Percentiles rank a stretch among this genome's conserved stretches.
phyloP scores from a whole-genome alignment of 2,888 invertebrate species.

The Tenthredo scrophulariae region DNA sequence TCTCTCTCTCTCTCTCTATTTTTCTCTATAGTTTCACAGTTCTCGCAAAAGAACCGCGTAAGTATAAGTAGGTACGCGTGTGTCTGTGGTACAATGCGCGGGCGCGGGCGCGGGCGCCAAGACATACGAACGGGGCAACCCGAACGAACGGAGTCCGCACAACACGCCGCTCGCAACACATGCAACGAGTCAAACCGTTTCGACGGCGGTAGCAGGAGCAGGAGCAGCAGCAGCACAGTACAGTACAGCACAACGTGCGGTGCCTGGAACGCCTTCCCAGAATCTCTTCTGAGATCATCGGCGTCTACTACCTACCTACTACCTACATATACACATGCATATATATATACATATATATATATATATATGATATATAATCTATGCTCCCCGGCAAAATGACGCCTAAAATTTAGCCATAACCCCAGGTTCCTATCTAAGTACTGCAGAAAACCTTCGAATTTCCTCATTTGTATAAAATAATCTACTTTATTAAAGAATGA shows the following conservation, averaged over 20 bases:
- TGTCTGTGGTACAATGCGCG: background rate
- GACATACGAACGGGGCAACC: background rate
- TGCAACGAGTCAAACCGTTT: background rate
- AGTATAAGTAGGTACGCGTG: background rate
- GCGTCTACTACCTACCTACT: conserved; percentile 10
- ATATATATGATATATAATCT: background rate
- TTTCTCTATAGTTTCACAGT: background rate
- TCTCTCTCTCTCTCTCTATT: background rate
- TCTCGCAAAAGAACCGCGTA: background rate
- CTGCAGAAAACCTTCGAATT: too few relatives aligned
- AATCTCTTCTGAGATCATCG: conserved; percentile 40
- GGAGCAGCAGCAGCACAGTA: background rate
- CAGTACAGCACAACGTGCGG: background rate
- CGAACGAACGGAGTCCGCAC: too few relatives aligned
- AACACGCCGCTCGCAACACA: background rate
- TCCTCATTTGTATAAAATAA: too few relatives aligned
- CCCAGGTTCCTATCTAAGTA: too few relatives aligned
- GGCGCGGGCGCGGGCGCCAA: background rate
- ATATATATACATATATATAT: background rate
- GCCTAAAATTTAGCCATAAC: too few relatives aligned
- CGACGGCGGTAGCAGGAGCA: background rate
- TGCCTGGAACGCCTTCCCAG: conserved; percentile 46
- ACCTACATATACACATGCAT: background rate
- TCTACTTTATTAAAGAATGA: too few relatives aligned
- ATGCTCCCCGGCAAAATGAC: background rate